Evolutionary conservation across 2,888 invertebrate species (phyloP).

Genomic region (Megamerina dolium): DNA sequence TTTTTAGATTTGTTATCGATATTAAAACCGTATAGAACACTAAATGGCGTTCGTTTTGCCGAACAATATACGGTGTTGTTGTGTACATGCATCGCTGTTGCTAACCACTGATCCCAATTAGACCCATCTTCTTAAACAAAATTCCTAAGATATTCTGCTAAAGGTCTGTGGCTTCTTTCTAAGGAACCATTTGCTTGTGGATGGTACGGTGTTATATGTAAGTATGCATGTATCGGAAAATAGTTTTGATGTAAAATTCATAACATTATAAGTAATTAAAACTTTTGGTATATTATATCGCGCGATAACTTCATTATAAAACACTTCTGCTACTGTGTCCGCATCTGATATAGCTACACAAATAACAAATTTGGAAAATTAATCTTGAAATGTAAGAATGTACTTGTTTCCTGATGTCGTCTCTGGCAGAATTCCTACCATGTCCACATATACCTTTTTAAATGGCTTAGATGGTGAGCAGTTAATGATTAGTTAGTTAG

Average conservation of each 20-base stretch:
- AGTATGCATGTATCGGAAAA: conserved; percentile 10
- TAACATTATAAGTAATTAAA: conserved; percentile 11
- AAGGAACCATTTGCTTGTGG: not conserved
- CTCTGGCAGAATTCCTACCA: conserved; percentile 1
- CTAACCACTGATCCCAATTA: conserved; percentile 16
- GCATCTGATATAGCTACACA: conserved; percentile 10
- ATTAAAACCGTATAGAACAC: conserved; percentile 10
- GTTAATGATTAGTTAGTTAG: too few species aligned
- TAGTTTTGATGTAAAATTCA: conserved; percentile 5
- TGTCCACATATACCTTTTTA: conserved; percentile 2
- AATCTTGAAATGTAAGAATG: conserved; percentile 12
- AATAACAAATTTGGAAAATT: conserved; percentile 11
- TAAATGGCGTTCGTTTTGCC: conserved; percentile 11
- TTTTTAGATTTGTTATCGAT: conserved; percentile 1
- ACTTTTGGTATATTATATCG: conserved; percentile 7
- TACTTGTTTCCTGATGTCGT: conserved; percentile 8
- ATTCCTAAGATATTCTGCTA: conserved; percentile 10
- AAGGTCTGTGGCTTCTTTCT: conserved; percentile 10
- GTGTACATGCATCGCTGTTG: conserved; percentile 10
- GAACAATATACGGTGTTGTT: conserved; percentile 4
- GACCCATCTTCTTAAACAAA: conserved; percentile 6
- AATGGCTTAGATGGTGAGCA: too few species aligned
- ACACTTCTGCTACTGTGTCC: conserved; percentile 9
- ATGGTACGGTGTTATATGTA: conserved; percentile 6
- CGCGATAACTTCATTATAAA: conserved; percentile 7